Evolutionary conservation across 2,797 vertebrate genomes (phyloP).

Genomic region (Mus minutoides): DNA sequence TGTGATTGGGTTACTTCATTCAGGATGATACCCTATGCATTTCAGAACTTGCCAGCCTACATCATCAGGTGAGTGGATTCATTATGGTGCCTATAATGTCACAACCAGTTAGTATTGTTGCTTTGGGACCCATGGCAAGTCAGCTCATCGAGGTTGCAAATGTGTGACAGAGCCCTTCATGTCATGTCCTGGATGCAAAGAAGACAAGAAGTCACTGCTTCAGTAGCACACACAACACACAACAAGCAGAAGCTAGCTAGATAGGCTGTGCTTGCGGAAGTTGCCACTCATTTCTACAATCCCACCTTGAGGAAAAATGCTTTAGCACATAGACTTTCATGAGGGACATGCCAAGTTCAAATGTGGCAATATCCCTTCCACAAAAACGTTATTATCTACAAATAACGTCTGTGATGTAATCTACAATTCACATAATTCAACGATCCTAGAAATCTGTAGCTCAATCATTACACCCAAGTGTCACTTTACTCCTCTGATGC

Average conservation of each 20-base stretch:
- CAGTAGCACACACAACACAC: too few species aligned
- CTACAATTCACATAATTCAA: background rate
- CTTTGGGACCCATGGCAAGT: background rate
- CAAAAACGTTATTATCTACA: background rate
- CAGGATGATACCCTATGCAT: too few species aligned
- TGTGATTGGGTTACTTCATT: too few species aligned
- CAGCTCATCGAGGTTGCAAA: background rate
- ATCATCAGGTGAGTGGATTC: background rate
- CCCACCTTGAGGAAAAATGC: background rate
- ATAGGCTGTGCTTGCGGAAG: background rate
- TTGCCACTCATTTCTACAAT: background rate
- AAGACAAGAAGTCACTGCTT: background rate
- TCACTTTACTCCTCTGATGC: background rate
- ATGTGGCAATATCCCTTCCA: background rate
- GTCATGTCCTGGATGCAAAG: background rate
- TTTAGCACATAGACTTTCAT: background rate
- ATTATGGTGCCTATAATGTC: background rate
- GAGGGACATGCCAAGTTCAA: background rate
- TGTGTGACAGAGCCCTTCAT: background rate
- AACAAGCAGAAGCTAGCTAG: background rate
- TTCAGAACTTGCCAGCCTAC: background rate
- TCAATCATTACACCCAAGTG: slow-evolving; percentile 25
- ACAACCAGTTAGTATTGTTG: background rate
- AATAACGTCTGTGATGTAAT: background rate
- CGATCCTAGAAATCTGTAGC: background rate